These are phyloP conservation scores for Phalacrocorax aristotelis DNA, from an alignment of 2,113 vertebrate genomes.

Conservation along the genomic window DNA sequence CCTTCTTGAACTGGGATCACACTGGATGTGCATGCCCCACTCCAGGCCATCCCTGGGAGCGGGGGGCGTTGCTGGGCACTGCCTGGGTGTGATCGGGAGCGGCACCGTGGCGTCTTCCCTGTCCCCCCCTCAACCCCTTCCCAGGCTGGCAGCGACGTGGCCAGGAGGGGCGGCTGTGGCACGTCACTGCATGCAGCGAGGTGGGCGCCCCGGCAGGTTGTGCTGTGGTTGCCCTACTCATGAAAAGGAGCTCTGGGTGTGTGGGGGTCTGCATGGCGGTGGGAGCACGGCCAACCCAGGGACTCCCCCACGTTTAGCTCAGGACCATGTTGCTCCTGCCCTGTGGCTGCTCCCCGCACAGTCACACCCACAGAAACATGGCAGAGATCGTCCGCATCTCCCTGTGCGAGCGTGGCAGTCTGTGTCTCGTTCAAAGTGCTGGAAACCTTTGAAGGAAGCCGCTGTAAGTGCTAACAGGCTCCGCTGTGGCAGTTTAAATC, in stretches of 20 bases:
- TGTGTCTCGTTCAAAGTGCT: not conserved
- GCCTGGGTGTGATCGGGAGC: not conserved
- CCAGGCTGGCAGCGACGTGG: not conserved
- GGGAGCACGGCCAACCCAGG: not conserved
- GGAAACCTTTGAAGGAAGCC: not conserved
- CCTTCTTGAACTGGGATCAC: no score
- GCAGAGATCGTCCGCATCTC: rapidly evolving
- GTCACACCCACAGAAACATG: not conserved
- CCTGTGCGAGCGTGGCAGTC: rapidly evolving
- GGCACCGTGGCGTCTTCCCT: not conserved
- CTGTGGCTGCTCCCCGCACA: rapidly evolving
- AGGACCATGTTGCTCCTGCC: rapidly evolving
- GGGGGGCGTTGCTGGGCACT: not conserved
- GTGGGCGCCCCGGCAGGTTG: not conserved
- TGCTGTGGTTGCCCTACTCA: rapidly evolving
- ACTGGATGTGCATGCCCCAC: rapidly evolving
- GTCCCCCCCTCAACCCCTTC: no score
- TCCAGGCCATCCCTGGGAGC: no score
- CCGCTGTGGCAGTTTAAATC: not conserved
- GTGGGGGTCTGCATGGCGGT: rapidly evolving
- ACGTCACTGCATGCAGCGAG: rapidly evolving
- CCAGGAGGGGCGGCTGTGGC: not conserved
- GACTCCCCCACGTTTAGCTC: rapidly evolving
- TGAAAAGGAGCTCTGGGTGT: not conserved
- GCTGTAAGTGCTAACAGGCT: not conserved